A percentile compares a stretch with the other conserved stretches of the same genome.
Conservation (phyloP, 2,797 vertebrate species). For the Liasis olivaceus region DNA sequence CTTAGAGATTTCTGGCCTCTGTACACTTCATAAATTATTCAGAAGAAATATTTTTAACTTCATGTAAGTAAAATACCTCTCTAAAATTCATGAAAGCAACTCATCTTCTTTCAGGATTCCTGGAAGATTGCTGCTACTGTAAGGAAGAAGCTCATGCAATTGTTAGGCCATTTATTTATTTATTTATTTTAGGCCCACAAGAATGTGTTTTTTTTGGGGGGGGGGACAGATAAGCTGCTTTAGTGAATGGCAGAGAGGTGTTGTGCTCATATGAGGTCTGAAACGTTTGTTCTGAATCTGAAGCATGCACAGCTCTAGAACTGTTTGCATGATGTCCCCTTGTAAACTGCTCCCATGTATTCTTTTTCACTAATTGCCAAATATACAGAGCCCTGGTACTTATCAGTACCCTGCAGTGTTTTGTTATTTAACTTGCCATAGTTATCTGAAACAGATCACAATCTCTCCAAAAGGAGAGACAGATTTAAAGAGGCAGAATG, state of each 20-base stretch:
- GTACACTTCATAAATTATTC: background rate
- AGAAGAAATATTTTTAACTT: background rate
- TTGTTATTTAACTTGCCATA: slow-evolving; percentile 72
- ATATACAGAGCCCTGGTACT: slow-evolving; percentile 43
- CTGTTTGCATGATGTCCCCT: slow-evolving; percentile 6
- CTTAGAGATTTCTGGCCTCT: slow-evolving; percentile 31
- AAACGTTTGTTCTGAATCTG: background rate
- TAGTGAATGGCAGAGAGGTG: background rate
- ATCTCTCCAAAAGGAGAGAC: slow-evolving; percentile 71
- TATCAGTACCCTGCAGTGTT: slow-evolving; percentile 63
- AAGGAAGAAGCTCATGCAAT: background rate
- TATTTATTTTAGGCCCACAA: background rate
- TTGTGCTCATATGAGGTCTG: background rate
- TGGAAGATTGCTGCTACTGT: background rate
- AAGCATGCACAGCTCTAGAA: background rate
- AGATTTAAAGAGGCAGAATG: slow-evolving; percentile 74
- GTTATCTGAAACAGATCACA: slow-evolving; percentile 61
- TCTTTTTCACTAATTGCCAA: slow-evolving; percentile 48
- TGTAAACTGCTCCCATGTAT: slow-evolving; percentile 20
- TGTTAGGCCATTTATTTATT: background rate
- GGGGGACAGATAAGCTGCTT: background rate
- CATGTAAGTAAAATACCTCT: background rate
- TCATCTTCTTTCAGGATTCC: background rate
- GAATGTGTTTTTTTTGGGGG: background rate
- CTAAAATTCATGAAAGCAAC: background rate